Evolutionary conservation across 92 coral and sea anemone genomes (phyloP), one percentile per base, ranked within the genome.

Genomic region (Montipora capitata): DNA sequence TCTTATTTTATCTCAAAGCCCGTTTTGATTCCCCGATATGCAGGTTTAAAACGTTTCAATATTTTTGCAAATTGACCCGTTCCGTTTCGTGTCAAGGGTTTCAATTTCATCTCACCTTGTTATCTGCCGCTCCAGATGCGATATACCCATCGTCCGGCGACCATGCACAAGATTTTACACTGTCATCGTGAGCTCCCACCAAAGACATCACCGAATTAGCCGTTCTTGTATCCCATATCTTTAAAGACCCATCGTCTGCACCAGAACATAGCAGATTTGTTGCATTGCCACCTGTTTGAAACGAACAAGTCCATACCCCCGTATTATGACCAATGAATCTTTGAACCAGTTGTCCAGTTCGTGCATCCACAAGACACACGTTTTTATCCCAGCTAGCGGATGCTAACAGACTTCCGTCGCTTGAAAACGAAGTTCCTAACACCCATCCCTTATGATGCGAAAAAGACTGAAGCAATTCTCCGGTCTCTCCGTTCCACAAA

Each of bases 141-240:
- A 98, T 86, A 72, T 98, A 98, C 13, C 93, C 91, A 10, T 95
- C 94, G 16, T 95, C 92, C 0, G 95, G 91, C 14, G 99, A 96
- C 99, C 99, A 98, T 2, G 98, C 89, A 62, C 99, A 98, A 35
- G 95, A 81, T 49, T 93, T 94, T 2, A 98, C 91, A 20, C 98
- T 88, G 57, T 98, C 99, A 59, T 98, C 99, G 48, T 98, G 99
- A 7, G 98, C 99, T 27, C 99, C 99, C 7, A 98, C 96, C 6
- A 95, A 86, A 39, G 96, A 91, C 92, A 92, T 89, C 5, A 91
- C 96, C 38, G 98, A 91, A 3, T 88, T 78, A 6, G 93, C 93
- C 8, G 87, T 78, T 41, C 99, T 87, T 35, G 93, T 78, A 77
- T 98, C 99, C 99, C 99, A 98, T 41, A 98, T 92, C 71, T 94